phyloP scores from a whole-genome alignment of 2,113 vertebrate genomes.

The Sceloporus tristichus region DNA sequence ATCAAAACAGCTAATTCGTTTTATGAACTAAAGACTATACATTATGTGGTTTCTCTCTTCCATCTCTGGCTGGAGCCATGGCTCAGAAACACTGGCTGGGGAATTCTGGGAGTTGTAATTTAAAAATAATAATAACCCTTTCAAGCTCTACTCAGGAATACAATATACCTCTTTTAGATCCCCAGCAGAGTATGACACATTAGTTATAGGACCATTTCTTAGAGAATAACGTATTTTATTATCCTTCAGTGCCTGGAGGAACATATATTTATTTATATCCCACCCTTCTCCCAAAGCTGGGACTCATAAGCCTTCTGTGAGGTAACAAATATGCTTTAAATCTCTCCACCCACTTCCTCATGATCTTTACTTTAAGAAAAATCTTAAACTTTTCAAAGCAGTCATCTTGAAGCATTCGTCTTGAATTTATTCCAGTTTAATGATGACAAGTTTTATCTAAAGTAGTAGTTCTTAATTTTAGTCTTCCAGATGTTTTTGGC shows the following conservation, averaged over 20 bases:
- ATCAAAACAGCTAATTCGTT: background rate
- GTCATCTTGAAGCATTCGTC: background rate
- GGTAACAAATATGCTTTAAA: background rate
- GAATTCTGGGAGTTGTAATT: background rate
- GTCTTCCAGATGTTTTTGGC: too few relatives aligned
- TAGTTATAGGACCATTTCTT: background rate
- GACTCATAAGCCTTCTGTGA: background rate
- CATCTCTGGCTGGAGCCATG: background rate
- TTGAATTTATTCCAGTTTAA: background rate
- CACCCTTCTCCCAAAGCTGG: too few relatives aligned
- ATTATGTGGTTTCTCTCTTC: background rate
- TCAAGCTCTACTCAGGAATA: background rate
- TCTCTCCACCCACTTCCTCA: background rate
- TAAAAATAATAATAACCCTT: too few relatives aligned
- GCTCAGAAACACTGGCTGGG: rapidly evolving
- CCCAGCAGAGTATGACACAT: background rate
- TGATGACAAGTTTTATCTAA: background rate
- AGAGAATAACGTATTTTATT: background rate
- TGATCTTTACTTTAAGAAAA: background rate
- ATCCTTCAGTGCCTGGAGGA: background rate
- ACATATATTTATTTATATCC: background rate
- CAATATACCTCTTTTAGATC: background rate
- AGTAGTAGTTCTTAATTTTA: too few relatives aligned
- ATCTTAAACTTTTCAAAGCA: background rate
- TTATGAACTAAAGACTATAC: background rate